Percentiles rank a stretch among this genome's conserved stretches.
Conservation (phyloP, 2,797 vertebrate species). For the Manis javanica region DNA sequence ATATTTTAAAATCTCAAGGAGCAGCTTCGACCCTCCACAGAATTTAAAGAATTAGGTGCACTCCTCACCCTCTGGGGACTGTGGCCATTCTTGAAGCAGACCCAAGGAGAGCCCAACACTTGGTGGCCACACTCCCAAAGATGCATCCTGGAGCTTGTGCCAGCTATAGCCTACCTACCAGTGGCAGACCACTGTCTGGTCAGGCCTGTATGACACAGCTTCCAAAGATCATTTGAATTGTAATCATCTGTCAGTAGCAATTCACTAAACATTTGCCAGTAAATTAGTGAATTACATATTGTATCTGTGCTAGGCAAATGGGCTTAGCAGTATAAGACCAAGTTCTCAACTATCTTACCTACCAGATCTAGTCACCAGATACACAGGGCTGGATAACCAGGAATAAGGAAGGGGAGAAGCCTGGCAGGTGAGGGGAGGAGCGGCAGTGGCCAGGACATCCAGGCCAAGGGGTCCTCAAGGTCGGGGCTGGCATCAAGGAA, state of each 20-base stretch:
- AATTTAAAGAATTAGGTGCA: slow-evolving; percentile 41
- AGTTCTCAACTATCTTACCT: neutral
- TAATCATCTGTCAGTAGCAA: slow-evolving; percentile 7
- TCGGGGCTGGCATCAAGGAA: neutral
- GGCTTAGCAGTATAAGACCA: neutral
- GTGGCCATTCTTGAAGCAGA: neutral
- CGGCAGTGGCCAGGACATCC: neutral
- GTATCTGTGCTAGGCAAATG: neutral
- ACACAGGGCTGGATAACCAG: neutral
- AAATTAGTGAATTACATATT: neutral
- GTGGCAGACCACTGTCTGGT: neutral
- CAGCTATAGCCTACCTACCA: neutral
- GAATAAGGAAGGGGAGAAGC: neutral
- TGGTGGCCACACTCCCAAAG: neutral
- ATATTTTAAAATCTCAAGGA: slow-evolving; percentile 77
- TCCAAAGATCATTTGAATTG: slow-evolving; percentile 13
- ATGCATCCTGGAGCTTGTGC: neutral
- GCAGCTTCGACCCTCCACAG: slow-evolving; percentile 26
- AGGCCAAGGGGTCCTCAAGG: neutral
- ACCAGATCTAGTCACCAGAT: neutral
- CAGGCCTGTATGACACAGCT: neutral
- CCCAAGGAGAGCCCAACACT: neutral
- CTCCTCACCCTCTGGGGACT: neutral
- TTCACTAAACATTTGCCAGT: slow-evolving; percentile 25
- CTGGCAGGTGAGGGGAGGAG: too few species aligned